Evolutionary conservation across 2,797 vertebrate genomes (phyloP), one percentile per base, ranked within the genome.

Genomic region (Tragopan temminckii): DNA sequence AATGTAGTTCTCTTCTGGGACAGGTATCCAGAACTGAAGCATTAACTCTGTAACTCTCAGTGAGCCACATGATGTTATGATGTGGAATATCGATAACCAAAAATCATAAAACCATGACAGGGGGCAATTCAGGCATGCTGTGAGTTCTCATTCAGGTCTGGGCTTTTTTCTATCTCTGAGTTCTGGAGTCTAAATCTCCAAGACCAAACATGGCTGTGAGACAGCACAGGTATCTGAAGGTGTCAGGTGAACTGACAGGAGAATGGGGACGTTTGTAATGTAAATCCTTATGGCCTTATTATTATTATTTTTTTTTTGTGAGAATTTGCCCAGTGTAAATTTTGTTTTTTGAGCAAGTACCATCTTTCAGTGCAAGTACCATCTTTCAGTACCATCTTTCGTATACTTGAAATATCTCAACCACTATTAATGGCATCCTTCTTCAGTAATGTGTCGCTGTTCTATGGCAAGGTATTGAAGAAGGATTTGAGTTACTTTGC

Each of bases 371-470:
- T 50, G 11, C 20, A 67, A 59, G 9, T 4, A 59, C 3, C 7
- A 52, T 1, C 13, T 88, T 68, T 85, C 45, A 68, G 64, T 50
- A n/a, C n/a, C n/a, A n/a, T n/a, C n/a, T n/a, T n/a, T 7, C 24
- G 31, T 3, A 1, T 31, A 7, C 15, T 66, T 50, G 31, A 87
- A 69, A 52, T 58, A 80, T 21, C 23, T 69, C 10, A 52, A 1
- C 4, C 3, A 9, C 16, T 27, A 11, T 46, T 78, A 74, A 31
- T 12, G 13, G 2, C 25, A 66, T 3, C 7, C 1, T n/a, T 79
- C 33, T 63, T 46, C 46, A 69, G 3, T 0, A 0, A 6, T 76
- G 43, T 33, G 62, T 82, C 13, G 4, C 6, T 1, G 1, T 69
- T 15, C 8, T 77, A 10, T 23, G 4, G 4, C 46, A 71, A 85